Percentiles rank a stretch among this genome's conserved stretches.
These are phyloP conservation scores for Desmophyllum pertusum DNA, from an alignment of 92 coral and sea anemone genomes.

Conservation along the genomic window DNA sequence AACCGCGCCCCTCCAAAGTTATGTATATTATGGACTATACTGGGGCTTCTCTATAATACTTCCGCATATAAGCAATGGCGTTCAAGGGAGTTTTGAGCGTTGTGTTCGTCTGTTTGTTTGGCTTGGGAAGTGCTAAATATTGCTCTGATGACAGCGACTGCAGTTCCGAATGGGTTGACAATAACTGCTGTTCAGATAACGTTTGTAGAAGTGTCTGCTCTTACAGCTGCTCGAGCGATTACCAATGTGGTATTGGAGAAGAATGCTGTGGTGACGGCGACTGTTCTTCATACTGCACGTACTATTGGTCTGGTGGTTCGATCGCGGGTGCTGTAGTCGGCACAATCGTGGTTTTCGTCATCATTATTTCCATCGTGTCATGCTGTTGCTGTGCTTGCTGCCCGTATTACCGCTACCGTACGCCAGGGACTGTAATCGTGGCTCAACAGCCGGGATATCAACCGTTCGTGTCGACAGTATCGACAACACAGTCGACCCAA, in stretches of 20 bases:
- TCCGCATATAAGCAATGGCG: background rate
- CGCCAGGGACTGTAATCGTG: constrained; percentile 29
- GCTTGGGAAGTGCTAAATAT: background rate
- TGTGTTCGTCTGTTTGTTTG: background rate
- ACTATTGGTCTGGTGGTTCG: background rate
- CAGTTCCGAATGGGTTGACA: background rate
- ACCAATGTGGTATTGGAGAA: too few relatives aligned
- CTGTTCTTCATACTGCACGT: background rate
- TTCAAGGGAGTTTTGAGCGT: background rate
- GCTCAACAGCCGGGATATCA: background rate
- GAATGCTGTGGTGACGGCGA: background rate
- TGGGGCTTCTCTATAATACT: too few relatives aligned
- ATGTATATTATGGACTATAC: background rate
- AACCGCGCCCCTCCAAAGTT: background rate
- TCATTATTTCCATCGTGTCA: constrained; percentile 16
- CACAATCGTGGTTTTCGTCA: constrained; percentile 1
- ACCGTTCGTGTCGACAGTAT: background rate
- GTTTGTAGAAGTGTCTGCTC: background rate
- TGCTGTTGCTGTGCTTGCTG: constrained; percentile 43
- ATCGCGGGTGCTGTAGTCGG: constrained; percentile 11
- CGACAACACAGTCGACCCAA: background rate
- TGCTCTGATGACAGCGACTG: background rate
- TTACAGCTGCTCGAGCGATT: too few relatives aligned
- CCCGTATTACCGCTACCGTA: constrained; percentile 28
- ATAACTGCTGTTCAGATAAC: background rate